Evolutionary conservation across 2,113 vertebrate genomes (phyloP).

Genomic region (Ceuthmochares aereus): DNA sequence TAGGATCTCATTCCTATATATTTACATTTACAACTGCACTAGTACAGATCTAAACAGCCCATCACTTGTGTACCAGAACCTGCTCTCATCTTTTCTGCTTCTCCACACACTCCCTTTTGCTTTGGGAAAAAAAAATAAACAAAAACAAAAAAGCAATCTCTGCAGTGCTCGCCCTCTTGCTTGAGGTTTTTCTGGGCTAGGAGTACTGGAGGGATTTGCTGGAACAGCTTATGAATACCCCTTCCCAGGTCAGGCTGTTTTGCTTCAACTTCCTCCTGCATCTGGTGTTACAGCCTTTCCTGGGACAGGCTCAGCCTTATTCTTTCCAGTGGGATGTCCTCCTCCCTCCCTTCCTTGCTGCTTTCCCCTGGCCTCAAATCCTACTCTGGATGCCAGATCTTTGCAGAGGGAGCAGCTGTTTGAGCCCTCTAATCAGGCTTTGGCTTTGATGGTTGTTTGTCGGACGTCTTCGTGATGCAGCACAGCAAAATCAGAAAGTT

Average conservation of each 20-base stretch:
- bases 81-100: not conserved
- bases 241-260: not conserved
- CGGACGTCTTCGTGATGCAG: accelerated
- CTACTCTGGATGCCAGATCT: slow-evolving; percentile 35
- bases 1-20: not conserved
- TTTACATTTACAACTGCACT: not conserved
- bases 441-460: not conserved
- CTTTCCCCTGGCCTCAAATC: not conserved
- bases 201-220: not conserved
- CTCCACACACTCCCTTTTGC: not conserved
- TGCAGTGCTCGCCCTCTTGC: not conserved
- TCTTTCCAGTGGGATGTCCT: slow-evolving; percentile 10
- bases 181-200: not conserved
- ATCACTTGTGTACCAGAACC: not conserved
- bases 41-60: not conserved
- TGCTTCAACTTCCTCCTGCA: not conserved
- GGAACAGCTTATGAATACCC: not conserved
- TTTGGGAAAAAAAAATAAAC: not conserved
- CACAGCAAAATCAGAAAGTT: accelerated
- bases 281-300: not conserved
- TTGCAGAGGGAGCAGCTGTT: slow-evolving; percentile 53
- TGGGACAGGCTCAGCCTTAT: not conserved
- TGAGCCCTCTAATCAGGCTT: not conserved
- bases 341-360: not conserved
- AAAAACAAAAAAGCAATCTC: not conserved